These are phyloP conservation scores for Osmerus mordax DNA, from an alignment of 2,113 vertebrate genomes.

Conservation along the genomic window DNA sequence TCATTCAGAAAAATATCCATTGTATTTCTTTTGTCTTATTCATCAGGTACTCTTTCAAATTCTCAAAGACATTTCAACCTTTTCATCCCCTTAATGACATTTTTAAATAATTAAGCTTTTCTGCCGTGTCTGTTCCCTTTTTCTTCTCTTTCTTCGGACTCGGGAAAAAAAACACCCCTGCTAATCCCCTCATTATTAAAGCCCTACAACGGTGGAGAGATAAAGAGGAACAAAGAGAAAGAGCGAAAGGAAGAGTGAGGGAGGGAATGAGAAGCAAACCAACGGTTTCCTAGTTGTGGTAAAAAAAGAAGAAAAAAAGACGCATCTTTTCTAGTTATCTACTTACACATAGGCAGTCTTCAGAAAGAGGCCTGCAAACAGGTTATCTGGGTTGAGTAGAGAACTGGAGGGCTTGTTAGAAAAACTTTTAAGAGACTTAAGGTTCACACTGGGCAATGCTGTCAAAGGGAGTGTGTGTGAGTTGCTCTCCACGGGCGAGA, in stretches of 20 bases:
- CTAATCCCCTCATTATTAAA: conserved; percentile 67
- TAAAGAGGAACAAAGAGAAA: conserved; percentile 27
- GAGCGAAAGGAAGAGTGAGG: conserved; percentile 23
- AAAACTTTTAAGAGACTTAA: conserved; percentile 31
- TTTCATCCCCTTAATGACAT: conserved; percentile 65
- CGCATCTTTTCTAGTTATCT: neutral
- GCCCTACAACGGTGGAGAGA: conserved; percentile 56
- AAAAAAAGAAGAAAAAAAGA: neutral
- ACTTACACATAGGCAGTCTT: neutral
- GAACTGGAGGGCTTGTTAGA: conserved; percentile 17
- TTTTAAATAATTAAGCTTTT: conserved; percentile 68
- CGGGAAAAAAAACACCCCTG: conserved; percentile 45
- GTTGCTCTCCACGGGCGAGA: conserved; percentile 26
- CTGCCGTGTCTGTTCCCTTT: conserved; percentile 57
- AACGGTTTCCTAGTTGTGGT: neutral
- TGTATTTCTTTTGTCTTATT: conserved; percentile 34
- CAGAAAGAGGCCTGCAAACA: conserved; percentile 22
- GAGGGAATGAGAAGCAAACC: conserved; percentile 17
- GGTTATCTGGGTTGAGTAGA: conserved; percentile 12
- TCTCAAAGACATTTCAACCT: conserved; percentile 52
- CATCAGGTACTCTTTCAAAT: conserved; percentile 7
- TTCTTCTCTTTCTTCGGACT: conserved; percentile 60
- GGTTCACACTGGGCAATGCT: conserved; percentile 18
- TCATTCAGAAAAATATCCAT: conserved; percentile 48
- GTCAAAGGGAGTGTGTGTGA: conserved; percentile 35